These are phyloP conservation scores for Mesodorylaimus sp. DNA, from an alignment of 2,888 invertebrate genomes.

Conservation along the genomic window DNA sequence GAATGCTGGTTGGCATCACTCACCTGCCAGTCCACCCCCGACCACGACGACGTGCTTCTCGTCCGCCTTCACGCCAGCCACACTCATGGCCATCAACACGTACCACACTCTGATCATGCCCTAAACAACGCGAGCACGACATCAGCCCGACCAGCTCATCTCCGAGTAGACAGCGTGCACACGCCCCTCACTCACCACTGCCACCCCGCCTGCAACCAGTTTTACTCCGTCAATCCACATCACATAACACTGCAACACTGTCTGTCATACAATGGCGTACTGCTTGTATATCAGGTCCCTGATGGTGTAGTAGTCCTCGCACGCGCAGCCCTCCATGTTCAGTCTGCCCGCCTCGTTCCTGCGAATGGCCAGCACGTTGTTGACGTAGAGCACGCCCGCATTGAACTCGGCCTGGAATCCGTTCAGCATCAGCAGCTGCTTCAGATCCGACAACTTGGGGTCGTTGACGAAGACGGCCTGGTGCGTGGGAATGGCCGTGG, in stretches of 20 bases:
- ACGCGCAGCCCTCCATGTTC: slow-evolving; percentile 74
- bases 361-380: slow-evolving; percentile 70
- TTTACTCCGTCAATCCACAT: too few relatives aligned
- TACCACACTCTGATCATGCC: too few relatives aligned
- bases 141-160: too few relatives aligned
- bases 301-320: slow-evolving; percentile 84
- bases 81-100: too few relatives aligned
- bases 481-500: slow-evolving; percentile 29
- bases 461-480: slow-evolving; percentile 75
- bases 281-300: slow-evolving; percentile 79
- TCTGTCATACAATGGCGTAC: slow-evolving; percentile 73
- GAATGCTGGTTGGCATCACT: too few relatives aligned
- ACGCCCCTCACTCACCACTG: too few relatives aligned
- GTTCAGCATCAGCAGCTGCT: slow-evolving; percentile 40
- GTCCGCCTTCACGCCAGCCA: background rate
- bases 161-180: too few relatives aligned
- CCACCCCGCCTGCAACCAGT: too few relatives aligned
- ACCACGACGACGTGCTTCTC: slow-evolving; percentile 5
- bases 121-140: too few relatives aligned
- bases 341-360: slow-evolving; percentile 78
- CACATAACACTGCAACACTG: too few relatives aligned
- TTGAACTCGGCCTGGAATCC: slow-evolving; percentile 54
- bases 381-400: slow-evolving; percentile 79
- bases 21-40: slow-evolving; percentile 10
- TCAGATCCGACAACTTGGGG: slow-evolving; percentile 73